A percentile compares a stretch with the other conserved stretches of the same genome.
These are phyloP conservation scores for Atta colombica DNA, from an alignment of 1,140 invertebrate genomes.

Conservation along the genomic window DNA sequence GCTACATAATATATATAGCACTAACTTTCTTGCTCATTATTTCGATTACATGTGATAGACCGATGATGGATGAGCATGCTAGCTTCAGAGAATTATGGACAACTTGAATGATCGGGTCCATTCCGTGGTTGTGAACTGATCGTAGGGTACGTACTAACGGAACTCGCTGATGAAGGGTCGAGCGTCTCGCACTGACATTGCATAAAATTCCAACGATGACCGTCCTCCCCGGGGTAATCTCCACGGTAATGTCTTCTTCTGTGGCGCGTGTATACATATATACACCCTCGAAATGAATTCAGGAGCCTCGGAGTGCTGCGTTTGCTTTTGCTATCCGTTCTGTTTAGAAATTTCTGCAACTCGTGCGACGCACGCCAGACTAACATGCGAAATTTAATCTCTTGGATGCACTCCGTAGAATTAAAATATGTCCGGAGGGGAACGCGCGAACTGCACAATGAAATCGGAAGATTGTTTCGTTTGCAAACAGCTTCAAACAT, in stretches of 20 bases:
- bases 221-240: constrained; percentile 61
- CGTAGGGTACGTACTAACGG: constrained; percentile 58
- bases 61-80: constrained; percentile 46
- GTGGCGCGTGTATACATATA: neutral
- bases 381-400: constrained; percentile 73
- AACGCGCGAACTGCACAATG: constrained; percentile 42
- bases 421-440: constrained; percentile 65
- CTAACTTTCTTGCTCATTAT: constrained; percentile 20
- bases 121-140: constrained; percentile 64
- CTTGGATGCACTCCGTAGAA: constrained; percentile 67
- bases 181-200: constrained; percentile 68
- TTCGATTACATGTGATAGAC: constrained; percentile 9
- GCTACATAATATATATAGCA: neutral
- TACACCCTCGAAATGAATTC: constrained; percentile 66
- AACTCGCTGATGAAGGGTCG: constrained; percentile 47
- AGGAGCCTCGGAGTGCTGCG: constrained; percentile 23
- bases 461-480: constrained; percentile 69
- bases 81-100: constrained; percentile 64
- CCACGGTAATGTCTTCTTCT: constrained; percentile 68
- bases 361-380: constrained; percentile 48
- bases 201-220: constrained; percentile 73
- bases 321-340: constrained; percentile 42
- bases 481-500: constrained; percentile 63
- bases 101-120: constrained; percentile 66
- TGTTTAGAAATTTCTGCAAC: constrained; percentile 71